Evolutionary conservation across 2,797 vertebrate genomes (phyloP), one percentile per base, ranked within the genome.

Genomic region (Streptopelia turtur): DNA sequence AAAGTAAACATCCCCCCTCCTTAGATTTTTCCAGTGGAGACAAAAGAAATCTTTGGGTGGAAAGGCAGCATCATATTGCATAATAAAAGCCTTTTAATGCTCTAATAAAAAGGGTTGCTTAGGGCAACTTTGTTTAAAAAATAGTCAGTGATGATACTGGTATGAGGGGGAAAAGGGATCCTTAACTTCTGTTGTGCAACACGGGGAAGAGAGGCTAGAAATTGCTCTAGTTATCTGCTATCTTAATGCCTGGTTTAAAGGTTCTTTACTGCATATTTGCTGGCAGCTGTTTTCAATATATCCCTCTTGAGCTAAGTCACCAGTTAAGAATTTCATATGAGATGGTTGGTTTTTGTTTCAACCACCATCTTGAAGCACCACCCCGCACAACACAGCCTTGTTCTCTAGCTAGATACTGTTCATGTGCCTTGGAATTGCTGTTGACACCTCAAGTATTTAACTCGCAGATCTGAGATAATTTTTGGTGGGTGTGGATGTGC

Each of bases 211-310:
- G 83, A 89, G 87, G 89, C 61, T 89, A 55, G 78, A 65, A 95
- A 63, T 85, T 57, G 68, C 91, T 94, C n/a, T 71, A 10, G 77
- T 95, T 96, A 95, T 95, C 87, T 96, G 39, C 81, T 95, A 57
- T 90, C 93, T 95, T 94, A 94, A 90, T 93, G 95, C 92, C 90
- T 95, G 66, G 31, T 95, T 95, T 95, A 96, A 95, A 94, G 86
- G 94, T 90, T 95, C 93, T 89, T 95, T 95, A 87, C 79, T 96
- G 92, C 93, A 93, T 95, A 91, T 96, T 96, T 94, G 84, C 94
- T 96, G 95, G 95, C 94, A 96, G 93, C 90, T 96, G 87, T 96
- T 97, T 97, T 97, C 95, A 97, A 93, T 97, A 95, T 95, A 94
- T 89, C 75, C 92, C 85, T 92, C 80, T 94, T 1, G 4, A 94